A percentile compares a stretch with the other conserved stretches of the same genome.
These are phyloP conservation scores for Scotopteryx bipunctaria DNA, from an alignment of 2,888 invertebrate genomes.

Conservation along the genomic window DNA sequence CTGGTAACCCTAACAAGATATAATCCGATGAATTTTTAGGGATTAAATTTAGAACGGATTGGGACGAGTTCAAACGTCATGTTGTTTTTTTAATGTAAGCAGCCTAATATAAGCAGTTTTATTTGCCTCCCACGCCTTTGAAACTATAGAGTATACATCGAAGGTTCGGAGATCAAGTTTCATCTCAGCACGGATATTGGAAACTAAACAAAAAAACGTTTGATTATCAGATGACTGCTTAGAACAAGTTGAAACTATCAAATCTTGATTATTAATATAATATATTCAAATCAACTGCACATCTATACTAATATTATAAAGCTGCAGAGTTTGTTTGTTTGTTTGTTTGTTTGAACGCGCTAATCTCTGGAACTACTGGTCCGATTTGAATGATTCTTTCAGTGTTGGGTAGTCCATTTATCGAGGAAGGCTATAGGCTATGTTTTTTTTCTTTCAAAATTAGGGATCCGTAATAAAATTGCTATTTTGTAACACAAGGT, in stretches of 20 bases:
- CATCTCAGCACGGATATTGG: conserved; percentile 7
- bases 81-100: conserved; percentile 1
- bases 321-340: too few relatives aligned
- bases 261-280: too few relatives aligned
- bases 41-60: conserved; percentile 27
- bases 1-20: conserved; percentile 46
- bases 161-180: conserved; percentile 10
- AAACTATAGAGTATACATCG: conserved; percentile 4
- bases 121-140: conserved; percentile 17
- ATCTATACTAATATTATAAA: too few relatives aligned
- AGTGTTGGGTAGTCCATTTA: too few relatives aligned
- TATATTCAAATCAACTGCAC: too few relatives aligned
- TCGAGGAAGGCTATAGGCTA: too few relatives aligned
- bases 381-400: too few relatives aligned
- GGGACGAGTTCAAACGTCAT: conserved; percentile 8
- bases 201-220: conserved; percentile 1
- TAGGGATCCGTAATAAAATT: too few relatives aligned
- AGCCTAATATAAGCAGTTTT: conserved; percentile 2
- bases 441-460: too few relatives aligned
- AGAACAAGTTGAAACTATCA: conserved; percentile 1
- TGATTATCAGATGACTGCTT: not conserved
- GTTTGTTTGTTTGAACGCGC: too few relatives aligned
- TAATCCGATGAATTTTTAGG: conserved; percentile 61
- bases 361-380: too few relatives aligned
- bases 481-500: too few relatives aligned